phyloP scores from a whole-genome alignment of 2,888 invertebrate species.

The Nudaria mundana region DNA sequence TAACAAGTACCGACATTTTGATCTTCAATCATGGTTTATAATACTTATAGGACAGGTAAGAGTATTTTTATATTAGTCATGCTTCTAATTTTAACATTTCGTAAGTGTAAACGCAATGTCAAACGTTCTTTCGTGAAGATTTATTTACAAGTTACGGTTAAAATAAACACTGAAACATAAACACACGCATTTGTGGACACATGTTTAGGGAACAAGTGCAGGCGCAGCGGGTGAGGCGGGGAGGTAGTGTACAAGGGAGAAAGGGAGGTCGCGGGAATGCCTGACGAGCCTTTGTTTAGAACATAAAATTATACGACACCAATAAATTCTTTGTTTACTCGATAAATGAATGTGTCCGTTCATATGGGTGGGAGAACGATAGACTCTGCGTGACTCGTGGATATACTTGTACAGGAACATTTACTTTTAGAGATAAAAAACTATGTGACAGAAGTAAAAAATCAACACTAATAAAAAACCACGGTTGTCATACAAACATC shows the following conservation, averaged over 20 bases:
- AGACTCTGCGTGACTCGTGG: slow-evolving; percentile 48
- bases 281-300: slow-evolving; percentile 76
- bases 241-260: slow-evolving; percentile 13
- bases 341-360: slow-evolving; percentile 66
- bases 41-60: slow-evolving; percentile 26
- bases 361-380: slow-evolving; percentile 52
- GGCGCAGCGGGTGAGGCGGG: slow-evolving; percentile 51
- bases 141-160: slow-evolving; percentile 57
- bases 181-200: slow-evolving; percentile 69
- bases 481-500: no score
- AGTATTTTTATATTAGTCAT: slow-evolving; percentile 23
- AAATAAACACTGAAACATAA: slow-evolving; percentile 68
- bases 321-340: slow-evolving; percentile 78
- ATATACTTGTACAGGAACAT: slow-evolving; percentile 27
- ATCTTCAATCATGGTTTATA: slow-evolving; percentile 33
- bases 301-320: slow-evolving; percentile 79
- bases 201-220: slow-evolving; percentile 69
- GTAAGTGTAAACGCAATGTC: slow-evolving; percentile 41
- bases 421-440: slow-evolving; percentile 28
- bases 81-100: slow-evolving; percentile 30
- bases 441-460: slow-evolving; percentile 28
- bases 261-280: slow-evolving; percentile 28
- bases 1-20: slow-evolving; percentile 39
- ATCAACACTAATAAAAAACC: slow-evolving; percentile 14
- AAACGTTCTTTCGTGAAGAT: slow-evolving; percentile 45